Evolutionary conservation across 2,888 invertebrate species (phyloP), one percentile per base, ranked within the genome.

Genomic region (Orthosia incerta): DNA sequence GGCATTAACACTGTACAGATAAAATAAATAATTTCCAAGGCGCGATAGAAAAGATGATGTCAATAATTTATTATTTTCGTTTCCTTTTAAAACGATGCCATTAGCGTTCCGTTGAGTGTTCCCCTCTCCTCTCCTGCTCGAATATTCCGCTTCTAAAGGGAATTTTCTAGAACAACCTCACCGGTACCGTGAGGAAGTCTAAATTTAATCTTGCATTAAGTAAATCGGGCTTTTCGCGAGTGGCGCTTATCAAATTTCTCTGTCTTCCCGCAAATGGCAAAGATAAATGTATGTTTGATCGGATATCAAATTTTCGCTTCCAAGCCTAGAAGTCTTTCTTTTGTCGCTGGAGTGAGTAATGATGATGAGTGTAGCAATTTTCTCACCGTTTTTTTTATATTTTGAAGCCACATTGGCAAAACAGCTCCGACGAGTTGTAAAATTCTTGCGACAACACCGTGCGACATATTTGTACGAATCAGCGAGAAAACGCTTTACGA

Each of bases 11-110:
- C 83, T 75, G 80, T 67, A 84, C 71, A 89, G 89, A 91, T 90
- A 91, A 90, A 92, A 93, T 91, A 92, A 93, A 93, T 91, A 93
- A 91, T 91, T 91, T 91, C 87, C 85, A 87, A 87, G 89, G 88
- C 88, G 89, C 91, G 89, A 92, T 91, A 91, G 88, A 91, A 92
- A 86, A 91, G 90, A 89, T 91, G 91, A 92, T 93, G 94, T 94
- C 94, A 94, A 95, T 95, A 95, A 94, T 93, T 94, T 94, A 94
- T 95, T 94, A 94, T 94, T 93, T 94, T 94, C 93, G 90, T 93
- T 94, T 93, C 92, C 93, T 92, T 93, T 92, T 91, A 93, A 94
- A 94, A 91, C 90, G 92, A 90, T 80, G 92, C 94, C 94, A 94
- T 95, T 95, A 95, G 92, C 90, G 91, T 85, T 87, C 84, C 88